Percentiles rank a stretch among this genome's conserved stretches.
phyloP scores from a whole-genome alignment of 2,888 invertebrate genomes.

The Litoditis marina region DNA sequence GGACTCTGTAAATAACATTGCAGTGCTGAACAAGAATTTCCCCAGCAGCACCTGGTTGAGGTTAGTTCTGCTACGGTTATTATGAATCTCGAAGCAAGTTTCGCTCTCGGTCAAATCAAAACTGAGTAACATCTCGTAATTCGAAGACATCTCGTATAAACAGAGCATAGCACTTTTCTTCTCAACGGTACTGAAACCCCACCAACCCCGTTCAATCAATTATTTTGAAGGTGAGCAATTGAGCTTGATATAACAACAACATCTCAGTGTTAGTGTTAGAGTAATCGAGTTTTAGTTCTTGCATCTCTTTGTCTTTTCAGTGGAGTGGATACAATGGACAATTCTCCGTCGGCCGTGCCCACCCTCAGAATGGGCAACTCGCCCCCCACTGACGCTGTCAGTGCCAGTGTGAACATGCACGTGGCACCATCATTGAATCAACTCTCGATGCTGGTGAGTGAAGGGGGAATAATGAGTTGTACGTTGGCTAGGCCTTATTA shows the following conservation, averaged over 20 bases:
- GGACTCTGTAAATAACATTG: conserved; percentile 42
- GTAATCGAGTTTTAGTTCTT: too few species aligned
- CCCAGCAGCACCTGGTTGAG: conserved; percentile 47
- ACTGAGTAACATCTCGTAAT: too few species aligned
- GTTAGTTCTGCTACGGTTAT: conserved; percentile 4
- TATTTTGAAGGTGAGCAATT: too few species aligned
- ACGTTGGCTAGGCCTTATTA: too few species aligned
- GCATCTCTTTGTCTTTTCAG: conserved; percentile 4
- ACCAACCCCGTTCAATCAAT: too few species aligned
- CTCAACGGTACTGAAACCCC: too few species aligned
- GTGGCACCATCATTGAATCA: conserved; percentile 14
- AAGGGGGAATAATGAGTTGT: too few species aligned
- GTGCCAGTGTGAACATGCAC: conserved; percentile 10
- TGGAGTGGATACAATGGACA: conserved; percentile 46
- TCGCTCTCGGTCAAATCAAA: background rate
- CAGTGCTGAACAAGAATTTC: conserved; percentile 39
- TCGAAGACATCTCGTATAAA: too few species aligned
- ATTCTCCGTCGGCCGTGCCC: conserved; percentile 37
- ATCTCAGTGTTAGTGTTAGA: too few species aligned
- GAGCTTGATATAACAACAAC: too few species aligned
- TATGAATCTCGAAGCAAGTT: background rate
- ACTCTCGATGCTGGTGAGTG: conserved; percentile 9
- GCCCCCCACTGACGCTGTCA: conserved; percentile 25
- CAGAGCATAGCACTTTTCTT: too few species aligned
- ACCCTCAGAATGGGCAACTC: conserved; percentile 31